Conservation (phyloP, 2,113 vertebrate species). For the Geococcyx californianus region DNA sequence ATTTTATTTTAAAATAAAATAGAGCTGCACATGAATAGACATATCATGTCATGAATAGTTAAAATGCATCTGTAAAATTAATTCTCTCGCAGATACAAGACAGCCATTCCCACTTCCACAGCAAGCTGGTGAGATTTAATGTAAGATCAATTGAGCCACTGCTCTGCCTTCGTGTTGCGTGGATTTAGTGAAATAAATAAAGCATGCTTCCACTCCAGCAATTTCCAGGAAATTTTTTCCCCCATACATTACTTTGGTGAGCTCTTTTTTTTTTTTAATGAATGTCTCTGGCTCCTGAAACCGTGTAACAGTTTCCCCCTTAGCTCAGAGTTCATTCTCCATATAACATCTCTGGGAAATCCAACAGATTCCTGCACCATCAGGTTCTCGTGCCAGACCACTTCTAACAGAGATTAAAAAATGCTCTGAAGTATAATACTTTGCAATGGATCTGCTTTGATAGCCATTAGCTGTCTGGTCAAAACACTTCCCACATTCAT, state of each 20-base stretch:
- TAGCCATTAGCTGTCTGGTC: slow-evolving; percentile 54
- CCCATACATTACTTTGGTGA: neutral
- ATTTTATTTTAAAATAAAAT: neutral
- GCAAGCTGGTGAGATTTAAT: neutral
- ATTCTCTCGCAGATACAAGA: neutral
- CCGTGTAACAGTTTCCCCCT: neutral
- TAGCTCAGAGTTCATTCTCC: neutral
- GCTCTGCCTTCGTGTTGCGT: neutral
- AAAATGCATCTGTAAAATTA: neutral
- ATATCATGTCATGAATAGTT: neutral
- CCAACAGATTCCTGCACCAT: neutral
- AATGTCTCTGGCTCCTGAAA: slow-evolving; percentile 13
- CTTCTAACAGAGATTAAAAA: slow-evolving; percentile 15
- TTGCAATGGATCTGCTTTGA: slow-evolving; percentile 41
- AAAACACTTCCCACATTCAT: slow-evolving; percentile 35
- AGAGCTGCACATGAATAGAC: neutral
- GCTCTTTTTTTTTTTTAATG: neutral
- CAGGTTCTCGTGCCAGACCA: neutral
- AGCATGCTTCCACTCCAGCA: neutral
- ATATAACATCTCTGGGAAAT: neutral
- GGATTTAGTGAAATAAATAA: slow-evolving; percentile 3
- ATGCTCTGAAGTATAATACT: neutral
- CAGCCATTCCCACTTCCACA: neutral
- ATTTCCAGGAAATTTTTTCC: slow-evolving; percentile 10
- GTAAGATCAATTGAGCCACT: neutral